Conservation (phyloP, 2,888 invertebrate species). For the Itoplectis maculator region DNA sequence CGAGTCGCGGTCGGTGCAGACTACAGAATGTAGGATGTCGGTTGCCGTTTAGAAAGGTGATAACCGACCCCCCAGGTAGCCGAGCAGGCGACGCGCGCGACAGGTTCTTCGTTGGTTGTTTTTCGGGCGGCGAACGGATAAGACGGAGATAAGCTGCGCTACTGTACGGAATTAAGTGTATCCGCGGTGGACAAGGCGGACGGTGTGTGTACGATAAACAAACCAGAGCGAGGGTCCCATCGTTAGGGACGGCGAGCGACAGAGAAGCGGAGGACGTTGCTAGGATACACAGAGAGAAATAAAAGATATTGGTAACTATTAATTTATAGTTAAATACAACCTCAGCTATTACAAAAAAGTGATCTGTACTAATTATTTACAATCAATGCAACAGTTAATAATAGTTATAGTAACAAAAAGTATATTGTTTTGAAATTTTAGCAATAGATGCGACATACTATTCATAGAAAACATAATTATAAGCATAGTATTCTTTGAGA, state of each 20-base stretch:
- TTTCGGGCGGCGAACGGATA: slow-evolving; percentile 9
- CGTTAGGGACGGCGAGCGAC: background rate
- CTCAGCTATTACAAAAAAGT: too few relatives aligned
- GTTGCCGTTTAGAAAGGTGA: slow-evolving; percentile 42
- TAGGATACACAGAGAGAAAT: background rate
- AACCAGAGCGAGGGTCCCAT: slow-evolving; percentile 10
- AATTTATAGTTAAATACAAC: too few relatives aligned
- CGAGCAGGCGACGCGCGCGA: slow-evolving; percentile 12
- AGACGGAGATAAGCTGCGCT: slow-evolving; percentile 20
- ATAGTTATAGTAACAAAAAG: too few relatives aligned
- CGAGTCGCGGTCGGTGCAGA: slow-evolving; percentile 14
- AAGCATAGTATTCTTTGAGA: too few relatives aligned
- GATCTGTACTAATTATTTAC: too few relatives aligned
- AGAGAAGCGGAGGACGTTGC: slow-evolving; percentile 2
- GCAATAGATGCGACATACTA: too few relatives aligned
- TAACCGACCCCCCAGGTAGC: slow-evolving; percentile 38
- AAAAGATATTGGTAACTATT: slow-evolving; percentile 7
- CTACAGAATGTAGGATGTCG: slow-evolving; percentile 17
- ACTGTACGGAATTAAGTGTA: slow-evolving; percentile 34
- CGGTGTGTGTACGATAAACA: slow-evolving; percentile 14
- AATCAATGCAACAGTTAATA: too few relatives aligned
- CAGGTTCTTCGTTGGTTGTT: slow-evolving; percentile 23
- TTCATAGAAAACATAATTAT: too few relatives aligned
- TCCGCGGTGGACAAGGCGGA: background rate
- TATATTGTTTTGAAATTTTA: too few relatives aligned